Percentiles rank a stretch among this genome's conserved stretches.
Conservation (phyloP, 2,797 vertebrate species). For the Hippocampus kuda region DNA sequence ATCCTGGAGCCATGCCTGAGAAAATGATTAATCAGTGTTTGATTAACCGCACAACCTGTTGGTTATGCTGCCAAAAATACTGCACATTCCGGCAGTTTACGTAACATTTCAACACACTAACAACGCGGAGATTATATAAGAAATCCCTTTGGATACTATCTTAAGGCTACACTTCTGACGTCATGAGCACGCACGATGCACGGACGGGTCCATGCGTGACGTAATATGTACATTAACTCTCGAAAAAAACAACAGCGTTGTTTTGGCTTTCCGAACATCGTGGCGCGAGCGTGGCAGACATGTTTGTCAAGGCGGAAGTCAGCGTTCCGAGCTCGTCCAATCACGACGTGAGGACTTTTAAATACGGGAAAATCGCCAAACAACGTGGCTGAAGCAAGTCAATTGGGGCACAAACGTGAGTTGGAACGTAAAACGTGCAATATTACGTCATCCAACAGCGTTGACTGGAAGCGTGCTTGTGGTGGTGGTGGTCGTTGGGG, state of each 20-base stretch:
- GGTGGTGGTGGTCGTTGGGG: background rate
- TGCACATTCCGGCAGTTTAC: slow-evolving; percentile 32
- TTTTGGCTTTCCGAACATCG: background rate
- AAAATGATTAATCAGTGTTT: background rate
- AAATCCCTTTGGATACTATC: slow-evolving; percentile 29
- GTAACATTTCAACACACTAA: slow-evolving; percentile 42
- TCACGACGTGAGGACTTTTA: slow-evolving; percentile 46
- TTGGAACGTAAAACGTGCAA: background rate
- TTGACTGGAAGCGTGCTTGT: background rate
- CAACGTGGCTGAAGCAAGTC: background rate
- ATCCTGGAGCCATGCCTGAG: too few relatives aligned
- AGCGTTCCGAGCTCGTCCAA: slow-evolving; percentile 36
- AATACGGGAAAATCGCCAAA: slow-evolving; percentile 18
- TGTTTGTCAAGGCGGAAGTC: slow-evolving; percentile 51
- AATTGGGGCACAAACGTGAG: background rate
- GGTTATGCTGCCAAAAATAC: slow-evolving; percentile 8
- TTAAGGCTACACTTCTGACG: slow-evolving; percentile 38
- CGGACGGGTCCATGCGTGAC: background rate
- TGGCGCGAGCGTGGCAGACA: background rate
- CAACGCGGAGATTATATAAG: slow-evolving; percentile 47
- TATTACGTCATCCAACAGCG: background rate
- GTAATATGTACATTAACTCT: background rate
- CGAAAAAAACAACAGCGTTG: background rate
- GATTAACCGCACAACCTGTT: background rate
- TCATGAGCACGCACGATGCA: slow-evolving; percentile 28